phyloP scores from a whole-genome alignment of 2,888 invertebrate species.

The Leptothorax acervorum region DNA sequence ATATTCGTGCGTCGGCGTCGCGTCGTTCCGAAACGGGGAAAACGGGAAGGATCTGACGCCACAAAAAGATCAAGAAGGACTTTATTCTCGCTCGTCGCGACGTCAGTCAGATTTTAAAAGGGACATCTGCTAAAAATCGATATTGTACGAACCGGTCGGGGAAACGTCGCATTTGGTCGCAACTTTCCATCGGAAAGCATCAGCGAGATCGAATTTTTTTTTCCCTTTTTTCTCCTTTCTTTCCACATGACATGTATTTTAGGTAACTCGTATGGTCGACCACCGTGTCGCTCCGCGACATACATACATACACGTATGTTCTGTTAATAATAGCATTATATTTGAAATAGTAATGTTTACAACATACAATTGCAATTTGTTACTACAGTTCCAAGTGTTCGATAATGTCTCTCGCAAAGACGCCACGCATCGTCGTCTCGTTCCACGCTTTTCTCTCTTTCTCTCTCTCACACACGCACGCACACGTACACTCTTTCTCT shows the following conservation, averaged over 20 bases:
- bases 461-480: not conserved
- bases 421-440: constrained; percentile 49
- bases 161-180: constrained; percentile 12
- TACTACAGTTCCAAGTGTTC: constrained; percentile 77
- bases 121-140: constrained; percentile 12
- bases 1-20: not conserved
- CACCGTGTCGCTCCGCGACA: not conserved
- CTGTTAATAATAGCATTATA: constrained; percentile 78
- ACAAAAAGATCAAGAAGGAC: not conserved
- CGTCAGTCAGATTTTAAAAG: constrained; percentile 11
- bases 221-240: no score
- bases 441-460: constrained; percentile 38
- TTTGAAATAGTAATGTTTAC: constrained; percentile 81
- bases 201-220: not conserved
- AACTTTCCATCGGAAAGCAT: not conserved
- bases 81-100: constrained; percentile 1
- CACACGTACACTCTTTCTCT: not conserved
- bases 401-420: constrained; percentile 72
- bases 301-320: not conserved
- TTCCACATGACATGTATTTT: constrained; percentile 1
- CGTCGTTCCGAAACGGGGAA: not conserved
- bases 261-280: not conserved
- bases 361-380: constrained; percentile 80
- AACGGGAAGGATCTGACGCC: not conserved
- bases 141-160: not conserved